Conservation (phyloP, 2,888 invertebrate species). For the Steinernema hermaphroditum region DNA sequence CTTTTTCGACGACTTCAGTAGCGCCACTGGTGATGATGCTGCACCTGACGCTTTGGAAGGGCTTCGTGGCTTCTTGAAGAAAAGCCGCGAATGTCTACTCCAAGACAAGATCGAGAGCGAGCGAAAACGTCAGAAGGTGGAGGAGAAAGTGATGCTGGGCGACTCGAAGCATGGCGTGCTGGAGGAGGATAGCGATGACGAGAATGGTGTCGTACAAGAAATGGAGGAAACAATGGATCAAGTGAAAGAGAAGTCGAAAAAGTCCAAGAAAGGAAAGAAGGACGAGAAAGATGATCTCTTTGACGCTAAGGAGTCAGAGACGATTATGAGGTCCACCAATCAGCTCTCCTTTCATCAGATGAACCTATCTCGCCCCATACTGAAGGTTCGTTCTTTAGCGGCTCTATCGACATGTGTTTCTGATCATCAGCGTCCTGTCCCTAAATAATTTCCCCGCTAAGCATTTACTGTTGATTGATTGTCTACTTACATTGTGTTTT, state of each 20-base stretch:
- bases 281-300: conserved; percentile 36
- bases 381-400: conserved; percentile 76
- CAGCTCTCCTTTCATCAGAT: conserved; percentile 77
- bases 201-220: conserved; percentile 44
- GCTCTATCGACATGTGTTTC: too few relatives aligned
- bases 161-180: conserved; percentile 33
- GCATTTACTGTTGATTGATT: too few relatives aligned
- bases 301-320: conserved; percentile 34
- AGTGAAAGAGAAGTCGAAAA: conserved; percentile 10
- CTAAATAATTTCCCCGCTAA: too few relatives aligned
- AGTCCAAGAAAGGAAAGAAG: conserved; percentile 7
- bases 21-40: conserved; percentile 32
- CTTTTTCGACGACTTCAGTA: conserved; percentile 44
- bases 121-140: conserved; percentile 36
- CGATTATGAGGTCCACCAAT: conserved; percentile 34
- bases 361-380: conserved; percentile 89
- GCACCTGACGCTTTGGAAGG: conserved; percentile 39
- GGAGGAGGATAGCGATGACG: conserved; percentile 40
- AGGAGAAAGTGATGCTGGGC: conserved; percentile 35
- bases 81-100: conserved; percentile 51
- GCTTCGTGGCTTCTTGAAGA: conserved; percentile 53
- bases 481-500: conserved; percentile 40
- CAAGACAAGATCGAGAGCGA: conserved; percentile 61
- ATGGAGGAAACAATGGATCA: conserved; percentile 22
- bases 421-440: too few relatives aligned